Percentiles rank a stretch among this genome's conserved stretches.
phyloP scores from a whole-genome alignment of 2,797 vertebrate genomes.

The Catamblyrhynchus diadema region DNA sequence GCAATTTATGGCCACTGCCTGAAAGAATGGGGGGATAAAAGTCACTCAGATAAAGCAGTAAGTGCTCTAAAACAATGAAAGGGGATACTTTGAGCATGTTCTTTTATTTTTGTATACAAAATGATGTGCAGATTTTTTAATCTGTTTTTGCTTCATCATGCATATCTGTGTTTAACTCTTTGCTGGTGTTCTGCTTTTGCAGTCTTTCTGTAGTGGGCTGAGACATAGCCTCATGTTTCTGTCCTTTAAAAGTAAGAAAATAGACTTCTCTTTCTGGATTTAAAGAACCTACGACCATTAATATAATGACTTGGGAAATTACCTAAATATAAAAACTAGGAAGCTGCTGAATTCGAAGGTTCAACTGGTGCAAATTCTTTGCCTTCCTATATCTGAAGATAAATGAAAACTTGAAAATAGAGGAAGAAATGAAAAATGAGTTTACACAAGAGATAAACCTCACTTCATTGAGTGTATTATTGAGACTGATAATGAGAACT shows the following conservation, averaged over 20 bases:
- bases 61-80: neutral
- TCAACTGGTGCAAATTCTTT: neutral
- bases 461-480: neutral
- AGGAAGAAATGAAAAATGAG: neutral
- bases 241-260: neutral
- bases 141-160: neutral
- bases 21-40: neutral
- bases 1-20: neutral
- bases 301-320: neutral
- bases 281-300: neutral
- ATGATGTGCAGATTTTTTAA: neutral
- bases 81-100: accelerated
- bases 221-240: neutral
- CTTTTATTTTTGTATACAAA: neutral
- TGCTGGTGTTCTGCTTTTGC: neutral
- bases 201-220: neutral
- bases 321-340: neutral
- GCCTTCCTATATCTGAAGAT: neutral
- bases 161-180: neutral
- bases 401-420: neutral
- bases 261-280: neutral
- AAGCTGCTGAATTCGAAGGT: neutral
- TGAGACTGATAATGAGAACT: neutral
- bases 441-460: neutral
- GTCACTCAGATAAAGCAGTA: neutral